Base-by-base conservation (phyloP, 2,113 vertebrate genomes). In the Nerophis lumbriciformis region DNA sequence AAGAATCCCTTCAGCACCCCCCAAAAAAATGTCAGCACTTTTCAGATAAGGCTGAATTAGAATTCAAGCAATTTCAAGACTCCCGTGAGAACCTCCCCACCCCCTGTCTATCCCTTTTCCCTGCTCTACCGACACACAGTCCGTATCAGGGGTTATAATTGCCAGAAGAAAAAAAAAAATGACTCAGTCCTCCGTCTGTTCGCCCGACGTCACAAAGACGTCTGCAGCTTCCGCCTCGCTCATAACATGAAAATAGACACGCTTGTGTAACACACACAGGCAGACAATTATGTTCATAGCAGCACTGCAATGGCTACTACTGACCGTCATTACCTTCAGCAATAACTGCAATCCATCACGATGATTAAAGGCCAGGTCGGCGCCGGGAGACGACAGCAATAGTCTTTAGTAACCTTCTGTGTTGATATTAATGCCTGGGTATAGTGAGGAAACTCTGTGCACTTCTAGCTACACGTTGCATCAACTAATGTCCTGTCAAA, bases 151-250 rank as follows among this genome's bases (percentile, higher is more conserved):
- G 60, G 69, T 28, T 74, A 50, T 75, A 77, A 84, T 61, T 68
- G 77, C 70, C 78, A 81, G 75, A 85, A 68, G 57, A 63, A 83
- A 78, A 72, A 85, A 70, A 59, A 65, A 83, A 76, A 71, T 82
- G 83, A 84, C 77, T 87, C 87, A 88, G 77, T 71, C 67, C 74
- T 75, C 76, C 79, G 71, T 85, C 86, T 85, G 84, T 77, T 85
- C 56, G 59, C 71, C 59, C 69, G 56, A 72, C 85, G 82, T 87
- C 86, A 88, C 79, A 69, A 63, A 78, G 70, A 79, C 82, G 73
- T 72, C 60, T 69, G 71, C 66, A 79, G 72, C 81, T 82, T 78
- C 76, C 73, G 45, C 72, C 83, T 78, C 80, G 72, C 64, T 84
- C 82, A 65, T 69, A 79, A 68, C 68, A 85, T 81, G 66, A 78